Evolutionary conservation across 2,888 invertebrate species (phyloP), one percentile per base, ranked within the genome.

Genomic region (Caenorhabditis macrosperma): DNA sequence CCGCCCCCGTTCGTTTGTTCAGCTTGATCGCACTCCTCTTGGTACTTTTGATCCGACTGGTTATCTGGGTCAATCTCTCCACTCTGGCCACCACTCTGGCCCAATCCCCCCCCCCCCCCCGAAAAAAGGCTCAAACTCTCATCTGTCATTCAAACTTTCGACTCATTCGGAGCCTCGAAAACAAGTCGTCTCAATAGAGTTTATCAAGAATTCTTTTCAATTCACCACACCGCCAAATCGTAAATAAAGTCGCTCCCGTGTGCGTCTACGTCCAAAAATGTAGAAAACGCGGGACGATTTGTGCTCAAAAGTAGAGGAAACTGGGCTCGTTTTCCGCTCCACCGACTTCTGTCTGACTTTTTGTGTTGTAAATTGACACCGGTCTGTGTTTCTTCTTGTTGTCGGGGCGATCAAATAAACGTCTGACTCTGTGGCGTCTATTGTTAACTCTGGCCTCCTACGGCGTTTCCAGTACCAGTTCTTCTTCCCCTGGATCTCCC

Each of bases 281-380:
- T n/a, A n/a, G n/a, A n/a, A n/a, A n/a, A n/a, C n/a, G n/a, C n/a
- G n/a, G n/a, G n/a, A n/a, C n/a, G n/a, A n/a, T n/a, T n/a, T n/a
- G n/a, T n/a, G n/a, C n/a, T n/a, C n/a, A n/a, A n/a, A n/a, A 33
- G 33, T 33, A 9, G 15, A 5, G 7, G 12, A 38, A 38, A 38
- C 12, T 10, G 15, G 5, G 12, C 38, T 38, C 33, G 9, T 33
- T 5, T 9, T 33, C 33, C 33, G 33, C 33, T 33, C 33, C 9
- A 33, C 33, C 33, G 5, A 9, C 33, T 24, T 68, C 35, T 30
- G n/a, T 15, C n/a, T 60, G 38, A 38, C 38, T 41, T 35, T 46
- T 44, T 28, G 2, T 5, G 54, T 55, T 68, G 69, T 69, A 71
- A 71, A 55, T 54, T 71, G 61, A 71, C 71, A 71, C 71, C 69